These are phyloP conservation scores for Motacilla tschutschensis DNA, from an alignment of 2,113 vertebrate species.

Conservation along the genomic window DNA sequence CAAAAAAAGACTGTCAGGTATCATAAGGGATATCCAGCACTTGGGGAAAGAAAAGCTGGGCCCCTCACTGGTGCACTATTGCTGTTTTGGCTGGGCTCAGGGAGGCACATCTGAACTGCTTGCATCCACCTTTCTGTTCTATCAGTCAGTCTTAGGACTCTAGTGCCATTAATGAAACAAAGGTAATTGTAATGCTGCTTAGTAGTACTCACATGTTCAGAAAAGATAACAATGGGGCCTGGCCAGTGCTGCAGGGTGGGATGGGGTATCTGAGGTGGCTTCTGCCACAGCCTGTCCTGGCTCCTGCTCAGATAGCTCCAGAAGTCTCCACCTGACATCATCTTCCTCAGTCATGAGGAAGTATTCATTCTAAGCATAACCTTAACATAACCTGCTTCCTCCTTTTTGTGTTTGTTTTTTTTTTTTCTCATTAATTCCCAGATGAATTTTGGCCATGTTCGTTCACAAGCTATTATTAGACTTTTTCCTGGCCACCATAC, in stretches of 20 bases:
- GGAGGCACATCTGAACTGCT: background rate
- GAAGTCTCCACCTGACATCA: fast-evolving
- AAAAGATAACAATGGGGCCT: fast-evolving
- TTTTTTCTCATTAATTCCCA: background rate
- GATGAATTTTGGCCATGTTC: background rate
- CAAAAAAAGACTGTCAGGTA: background rate
- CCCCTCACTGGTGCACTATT: fast-evolving
- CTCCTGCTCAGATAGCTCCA: fast-evolving
- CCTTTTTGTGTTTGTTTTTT: background rate
- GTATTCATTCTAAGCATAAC: background rate
- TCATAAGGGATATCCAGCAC: background rate
- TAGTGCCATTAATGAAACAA: background rate
- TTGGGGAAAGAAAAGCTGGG: background rate
- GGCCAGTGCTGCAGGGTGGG: background rate
- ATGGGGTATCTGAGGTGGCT: fast-evolving
- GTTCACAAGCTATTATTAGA: background rate
- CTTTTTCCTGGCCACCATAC: fast-evolving
- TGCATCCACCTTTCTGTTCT: background rate
- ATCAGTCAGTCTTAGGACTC: background rate
- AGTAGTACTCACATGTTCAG: background rate
- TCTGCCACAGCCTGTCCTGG: fast-evolving
- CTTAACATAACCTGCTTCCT: background rate
- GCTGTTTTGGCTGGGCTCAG: background rate
- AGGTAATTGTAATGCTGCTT: background rate
- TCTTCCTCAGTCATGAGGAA: background rate